phyloP scores from a whole-genome alignment of 1,140 invertebrate genomes.

The Medauroidea extradentata region DNA sequence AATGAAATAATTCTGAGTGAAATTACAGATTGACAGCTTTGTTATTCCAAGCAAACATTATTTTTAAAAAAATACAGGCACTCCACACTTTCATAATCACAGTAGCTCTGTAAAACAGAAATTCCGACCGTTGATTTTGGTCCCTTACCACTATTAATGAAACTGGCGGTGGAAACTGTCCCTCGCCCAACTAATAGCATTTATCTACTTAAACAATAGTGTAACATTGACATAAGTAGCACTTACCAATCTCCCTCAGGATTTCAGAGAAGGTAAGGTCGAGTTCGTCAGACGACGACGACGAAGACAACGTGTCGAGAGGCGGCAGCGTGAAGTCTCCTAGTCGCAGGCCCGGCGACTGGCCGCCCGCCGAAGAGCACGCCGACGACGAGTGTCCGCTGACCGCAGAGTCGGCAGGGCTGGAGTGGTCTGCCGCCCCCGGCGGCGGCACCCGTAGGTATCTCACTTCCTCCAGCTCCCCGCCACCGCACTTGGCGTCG shows the following conservation, averaged over 20 bases:
- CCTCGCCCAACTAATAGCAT: too few species aligned
- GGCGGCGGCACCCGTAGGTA: slow-evolving; percentile 34
- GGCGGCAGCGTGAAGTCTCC: background rate
- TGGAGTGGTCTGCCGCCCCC: slow-evolving; percentile 31
- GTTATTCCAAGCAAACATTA: too few species aligned
- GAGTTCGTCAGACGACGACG: slow-evolving; percentile 50
- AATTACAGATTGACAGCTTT: too few species aligned
- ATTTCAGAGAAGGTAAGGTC: slow-evolving; percentile 17
- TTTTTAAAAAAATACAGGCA: too few species aligned
- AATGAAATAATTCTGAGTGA: too few species aligned
- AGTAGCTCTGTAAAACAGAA: too few species aligned
- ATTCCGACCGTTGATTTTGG: too few species aligned
- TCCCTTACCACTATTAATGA: too few species aligned
- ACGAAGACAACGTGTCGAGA: slow-evolving; percentile 35
- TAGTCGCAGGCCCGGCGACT: background rate
- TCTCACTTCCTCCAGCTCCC: slow-evolving; percentile 17
- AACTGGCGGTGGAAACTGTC: too few species aligned
- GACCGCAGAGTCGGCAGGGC: slow-evolving; percentile 48
- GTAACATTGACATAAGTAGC: too few species aligned
- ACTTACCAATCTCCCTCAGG: slow-evolving; percentile 6
- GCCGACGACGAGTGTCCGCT: slow-evolving; percentile 38
- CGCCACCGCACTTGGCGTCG: slow-evolving; percentile 39
- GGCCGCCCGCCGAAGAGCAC: background rate
- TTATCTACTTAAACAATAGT: too few species aligned
- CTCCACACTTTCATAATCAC: too few species aligned